These are phyloP conservation scores for Phainopepla nitens DNA, from an alignment of 2,113 vertebrate genomes.

Conservation along the genomic window DNA sequence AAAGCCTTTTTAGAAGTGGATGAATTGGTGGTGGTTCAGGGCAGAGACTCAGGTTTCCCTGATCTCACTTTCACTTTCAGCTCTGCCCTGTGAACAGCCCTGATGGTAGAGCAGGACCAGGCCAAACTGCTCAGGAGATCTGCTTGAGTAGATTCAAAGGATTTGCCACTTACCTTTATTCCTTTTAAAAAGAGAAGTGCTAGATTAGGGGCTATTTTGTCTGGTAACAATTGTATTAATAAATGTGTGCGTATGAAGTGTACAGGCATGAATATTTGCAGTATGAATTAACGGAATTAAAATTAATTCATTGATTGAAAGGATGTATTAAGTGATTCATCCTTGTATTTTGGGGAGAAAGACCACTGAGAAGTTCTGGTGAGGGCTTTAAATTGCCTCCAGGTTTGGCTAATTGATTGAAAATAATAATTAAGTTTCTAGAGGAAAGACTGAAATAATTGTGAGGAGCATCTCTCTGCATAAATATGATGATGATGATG, in stretches of 20 bases:
- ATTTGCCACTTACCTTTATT: background rate
- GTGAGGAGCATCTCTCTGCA: background rate
- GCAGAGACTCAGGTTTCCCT: background rate
- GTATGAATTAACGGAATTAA: background rate
- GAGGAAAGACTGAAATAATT: background rate
- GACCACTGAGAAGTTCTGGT: background rate
- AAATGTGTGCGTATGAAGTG: background rate
- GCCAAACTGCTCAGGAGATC: background rate
- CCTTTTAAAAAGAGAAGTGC: background rate
- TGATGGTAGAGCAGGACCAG: background rate
- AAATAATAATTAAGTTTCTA: background rate
- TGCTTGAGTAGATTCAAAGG: background rate
- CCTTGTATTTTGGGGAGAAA: background rate
- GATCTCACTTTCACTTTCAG: background rate
- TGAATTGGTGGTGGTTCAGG: slow-evolving; percentile 14
- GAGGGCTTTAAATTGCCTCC: background rate
- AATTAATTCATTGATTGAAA: background rate
- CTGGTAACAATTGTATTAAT: background rate
- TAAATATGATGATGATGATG: background rate
- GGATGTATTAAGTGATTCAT: background rate
- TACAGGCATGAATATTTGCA: background rate
- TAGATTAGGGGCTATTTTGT: background rate
- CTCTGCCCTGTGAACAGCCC: background rate
- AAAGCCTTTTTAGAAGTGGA: background rate
- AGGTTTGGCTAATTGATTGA: background rate